Conservation (phyloP, 2,888 invertebrate species). For the Athrips mouffetella region DNA sequence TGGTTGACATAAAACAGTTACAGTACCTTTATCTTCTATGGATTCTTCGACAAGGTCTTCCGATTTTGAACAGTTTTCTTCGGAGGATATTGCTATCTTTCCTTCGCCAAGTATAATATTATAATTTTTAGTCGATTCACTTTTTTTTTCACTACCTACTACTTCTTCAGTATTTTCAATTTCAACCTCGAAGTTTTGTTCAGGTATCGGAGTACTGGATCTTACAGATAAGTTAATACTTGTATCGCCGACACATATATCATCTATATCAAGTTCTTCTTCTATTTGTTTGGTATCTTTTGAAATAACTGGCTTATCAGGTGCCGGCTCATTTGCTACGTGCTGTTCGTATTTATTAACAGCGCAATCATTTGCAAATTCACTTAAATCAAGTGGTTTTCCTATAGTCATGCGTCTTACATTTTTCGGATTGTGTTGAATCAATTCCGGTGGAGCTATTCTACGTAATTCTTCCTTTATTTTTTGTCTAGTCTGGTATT, state of each 20-base stretch:
- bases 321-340: not conserved
- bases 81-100: too few relatives aligned
- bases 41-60: too few relatives aligned
- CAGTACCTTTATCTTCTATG: constrained; percentile 11
- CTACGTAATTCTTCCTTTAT: constrained; percentile 38
- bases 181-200: not conserved
- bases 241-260: not conserved
- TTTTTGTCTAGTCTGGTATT: constrained; percentile 32
- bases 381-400: constrained; percentile 21
- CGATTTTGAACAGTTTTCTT: too few relatives aligned
- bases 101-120: too few relatives aligned
- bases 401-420: constrained; percentile 54
- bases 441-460: constrained; percentile 37
- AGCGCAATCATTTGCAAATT: not conserved
- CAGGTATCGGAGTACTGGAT: constrained; percentile 1
- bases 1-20: not conserved
- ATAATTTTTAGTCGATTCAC: too few relatives aligned
- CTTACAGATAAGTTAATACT: not conserved
- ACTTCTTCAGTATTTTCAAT: not conserved
- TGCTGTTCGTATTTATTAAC: too few relatives aligned
- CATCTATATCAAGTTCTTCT: not conserved
- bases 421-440: constrained; percentile 47
- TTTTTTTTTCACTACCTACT: too few relatives aligned
- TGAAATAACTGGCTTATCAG: not conserved
- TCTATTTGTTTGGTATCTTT: not conserved